Evolutionary conservation across 1,140 invertebrate genomes (phyloP).

Genomic region (Conus betulinus): DNA sequence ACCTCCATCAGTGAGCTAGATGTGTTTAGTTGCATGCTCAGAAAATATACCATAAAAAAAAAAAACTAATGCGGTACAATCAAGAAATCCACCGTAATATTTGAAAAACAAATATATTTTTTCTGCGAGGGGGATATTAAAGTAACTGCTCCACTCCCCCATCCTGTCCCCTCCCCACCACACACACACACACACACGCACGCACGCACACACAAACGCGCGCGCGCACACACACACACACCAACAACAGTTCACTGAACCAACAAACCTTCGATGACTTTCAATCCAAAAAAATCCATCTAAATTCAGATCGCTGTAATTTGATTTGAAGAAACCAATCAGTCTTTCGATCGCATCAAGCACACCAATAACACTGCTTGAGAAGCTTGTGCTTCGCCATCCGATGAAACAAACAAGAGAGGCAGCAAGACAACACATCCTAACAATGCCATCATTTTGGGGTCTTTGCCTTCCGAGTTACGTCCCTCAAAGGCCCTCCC

Average conservation of each 20-base stretch:
- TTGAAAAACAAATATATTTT: too few relatives aligned
- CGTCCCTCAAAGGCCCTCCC: not conserved
- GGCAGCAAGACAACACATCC: not conserved
- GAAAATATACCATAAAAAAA: too few relatives aligned
- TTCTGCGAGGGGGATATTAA: too few relatives aligned
- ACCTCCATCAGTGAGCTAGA: too few relatives aligned
- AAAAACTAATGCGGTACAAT: too few relatives aligned
- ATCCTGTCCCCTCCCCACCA: too few relatives aligned
- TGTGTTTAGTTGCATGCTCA: too few relatives aligned
- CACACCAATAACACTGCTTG: slow-evolving; percentile 14
- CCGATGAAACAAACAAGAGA: not conserved
- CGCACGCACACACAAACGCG: too few relatives aligned
- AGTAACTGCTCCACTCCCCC: too few relatives aligned
- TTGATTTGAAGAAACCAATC: slow-evolving; percentile 51
- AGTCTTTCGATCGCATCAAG: slow-evolving; percentile 50
- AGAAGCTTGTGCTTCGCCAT: not conserved
- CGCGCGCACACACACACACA: too few relatives aligned
- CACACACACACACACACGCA: too few relatives aligned
- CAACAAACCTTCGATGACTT: slow-evolving; percentile 59
- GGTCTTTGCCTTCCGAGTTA: not conserved
- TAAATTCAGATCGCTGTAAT: slow-evolving; percentile 53
- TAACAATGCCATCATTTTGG: not conserved
- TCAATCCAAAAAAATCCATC: slow-evolving; percentile 63
- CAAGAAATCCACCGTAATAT: too few relatives aligned
- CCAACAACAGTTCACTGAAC: not conserved